Evolutionary conservation across 2,797 vertebrate genomes (phyloP).

Genomic region (Furcifer pardalis): DNA sequence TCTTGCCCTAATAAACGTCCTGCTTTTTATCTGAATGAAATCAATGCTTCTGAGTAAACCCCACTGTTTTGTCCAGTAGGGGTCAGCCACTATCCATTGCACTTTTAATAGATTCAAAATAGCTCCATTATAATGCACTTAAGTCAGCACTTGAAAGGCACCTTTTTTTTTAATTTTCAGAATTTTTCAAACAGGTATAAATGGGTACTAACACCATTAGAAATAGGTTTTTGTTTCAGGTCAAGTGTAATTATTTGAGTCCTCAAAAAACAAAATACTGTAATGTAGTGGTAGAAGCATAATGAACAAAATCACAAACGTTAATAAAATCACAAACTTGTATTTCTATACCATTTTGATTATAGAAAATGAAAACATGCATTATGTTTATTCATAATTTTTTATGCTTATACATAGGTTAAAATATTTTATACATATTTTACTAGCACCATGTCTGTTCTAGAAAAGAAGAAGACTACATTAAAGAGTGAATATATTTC

Average conservation of each 20-base stretch:
- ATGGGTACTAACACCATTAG: not conserved
- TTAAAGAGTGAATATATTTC: not conserved
- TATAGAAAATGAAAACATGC: not conserved
- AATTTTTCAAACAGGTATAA: not conserved
- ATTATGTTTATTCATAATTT: too few relatives aligned
- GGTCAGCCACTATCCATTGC: not conserved
- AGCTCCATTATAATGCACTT: not conserved
- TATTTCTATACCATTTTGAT: not conserved
- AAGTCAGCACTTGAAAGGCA: not conserved
- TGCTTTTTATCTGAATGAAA: not conserved
- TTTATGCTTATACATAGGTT: too few relatives aligned
- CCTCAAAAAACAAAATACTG: not conserved
- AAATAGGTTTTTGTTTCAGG: not conserved
- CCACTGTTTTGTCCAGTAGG: slow-evolving; percentile 21
- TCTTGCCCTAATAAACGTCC: not conserved
- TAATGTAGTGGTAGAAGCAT: too few relatives aligned
- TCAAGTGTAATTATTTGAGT: not conserved
- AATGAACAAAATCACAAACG: not conserved
- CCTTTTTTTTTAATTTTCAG: not conserved
- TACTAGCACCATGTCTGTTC: not conserved
- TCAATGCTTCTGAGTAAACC: not conserved
- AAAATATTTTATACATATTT: not conserved
- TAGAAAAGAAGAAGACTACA: not conserved
- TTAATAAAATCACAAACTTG: not conserved
- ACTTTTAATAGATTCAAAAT: not conserved